A percentile compares a stretch with the other conserved stretches of the same genome.
Conservation (phyloP, 2,113 vertebrate genomes). For the Laticauda colubrina region DNA sequence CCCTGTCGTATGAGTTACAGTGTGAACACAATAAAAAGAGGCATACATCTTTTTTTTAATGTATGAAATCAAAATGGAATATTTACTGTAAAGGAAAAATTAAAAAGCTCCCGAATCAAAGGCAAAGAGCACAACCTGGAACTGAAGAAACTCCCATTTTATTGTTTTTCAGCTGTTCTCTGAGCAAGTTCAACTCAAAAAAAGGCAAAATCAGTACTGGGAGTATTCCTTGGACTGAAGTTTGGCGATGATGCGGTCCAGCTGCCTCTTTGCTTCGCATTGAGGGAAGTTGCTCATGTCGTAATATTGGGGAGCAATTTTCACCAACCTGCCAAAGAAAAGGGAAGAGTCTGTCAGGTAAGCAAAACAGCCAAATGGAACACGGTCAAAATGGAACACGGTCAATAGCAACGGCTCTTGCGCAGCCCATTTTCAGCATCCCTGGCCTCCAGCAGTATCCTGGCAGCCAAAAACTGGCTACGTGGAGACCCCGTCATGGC, state of each 20-base stretch:
- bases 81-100: constrained; percentile 85
- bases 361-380: constrained; percentile 27
- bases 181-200: constrained; percentile 73
- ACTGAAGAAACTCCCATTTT: constrained; percentile 68
- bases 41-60: constrained; percentile 81
- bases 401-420: no score
- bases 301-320: constrained; percentile 96
- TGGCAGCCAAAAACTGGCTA: no score
- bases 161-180: constrained; percentile 76
- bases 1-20: constrained; percentile 73
- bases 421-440: no score
- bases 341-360: constrained; percentile 56
- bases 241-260: constrained; percentile 95
- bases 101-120: constrained; percentile 86
- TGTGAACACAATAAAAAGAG: constrained; percentile 83
- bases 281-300: constrained; percentile 98
- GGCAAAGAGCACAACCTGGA: constrained; percentile 82
- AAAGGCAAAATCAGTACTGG: constrained; percentile 81
- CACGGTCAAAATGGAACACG: background rate
- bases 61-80: constrained; percentile 87
- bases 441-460: no score
- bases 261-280: constrained; percentile 95
- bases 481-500: no score
- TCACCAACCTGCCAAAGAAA: constrained; percentile 86
- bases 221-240: constrained; percentile 95